Evolutionary conservation across 2,797 vertebrate species (phyloP).

Genomic region (Podargus strigoides): DNA sequence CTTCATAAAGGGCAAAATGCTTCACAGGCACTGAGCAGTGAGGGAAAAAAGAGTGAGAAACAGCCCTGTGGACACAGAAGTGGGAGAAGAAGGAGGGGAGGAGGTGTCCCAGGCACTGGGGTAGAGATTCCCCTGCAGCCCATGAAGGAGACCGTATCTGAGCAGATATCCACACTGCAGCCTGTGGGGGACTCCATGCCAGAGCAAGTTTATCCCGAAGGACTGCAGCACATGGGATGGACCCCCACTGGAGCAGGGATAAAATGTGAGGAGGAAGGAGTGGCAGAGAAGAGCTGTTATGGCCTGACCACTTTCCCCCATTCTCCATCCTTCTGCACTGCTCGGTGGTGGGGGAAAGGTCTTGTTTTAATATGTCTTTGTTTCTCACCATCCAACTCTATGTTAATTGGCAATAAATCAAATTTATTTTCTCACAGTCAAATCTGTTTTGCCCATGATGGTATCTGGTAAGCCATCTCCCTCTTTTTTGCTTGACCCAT

Average conservation of each 20-base stretch:
- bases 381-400: not conserved
- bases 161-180: not conserved
- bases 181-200: not conserved
- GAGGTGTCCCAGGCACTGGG: not conserved
- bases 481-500: not conserved
- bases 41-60: not conserved
- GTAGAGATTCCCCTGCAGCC: not conserved
- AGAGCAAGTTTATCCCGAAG: not conserved
- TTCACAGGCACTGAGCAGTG: not conserved
- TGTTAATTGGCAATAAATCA: not conserved
- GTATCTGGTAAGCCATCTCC: not conserved
- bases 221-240: not conserved
- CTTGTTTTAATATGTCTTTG: not conserved
- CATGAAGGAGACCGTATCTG: not conserved
- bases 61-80: not conserved
- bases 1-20: not conserved
- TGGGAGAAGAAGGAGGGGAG: not conserved
- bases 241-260: not conserved
- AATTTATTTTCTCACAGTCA: not conserved
- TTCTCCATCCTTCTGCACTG: not conserved
- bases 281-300: not conserved
- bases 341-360: accelerated
- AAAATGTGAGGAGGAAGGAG: not conserved
- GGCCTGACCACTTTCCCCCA: accelerated
- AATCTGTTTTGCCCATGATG: not conserved